These are phyloP conservation scores for Proisotoma minuta DNA, from an alignment of 2,888 invertebrate species.

Conservation along the genomic window DNA sequence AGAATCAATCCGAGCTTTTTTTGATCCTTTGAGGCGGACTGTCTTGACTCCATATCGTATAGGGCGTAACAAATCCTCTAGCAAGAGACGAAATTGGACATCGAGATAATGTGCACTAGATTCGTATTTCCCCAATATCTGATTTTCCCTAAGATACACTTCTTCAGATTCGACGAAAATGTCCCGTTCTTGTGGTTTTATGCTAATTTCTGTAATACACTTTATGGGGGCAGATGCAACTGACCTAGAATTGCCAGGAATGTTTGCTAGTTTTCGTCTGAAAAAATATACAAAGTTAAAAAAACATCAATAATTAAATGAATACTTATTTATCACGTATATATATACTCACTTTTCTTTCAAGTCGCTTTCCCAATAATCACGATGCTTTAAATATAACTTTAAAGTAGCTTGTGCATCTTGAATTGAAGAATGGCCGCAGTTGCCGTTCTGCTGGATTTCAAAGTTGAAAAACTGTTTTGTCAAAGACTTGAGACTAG, in stretches of 20 bases:
- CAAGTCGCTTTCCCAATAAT: constrained; percentile 2
- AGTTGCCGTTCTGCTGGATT: neutral
- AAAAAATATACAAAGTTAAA: neutral
- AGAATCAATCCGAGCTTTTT: neutral
- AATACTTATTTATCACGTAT: neutral
- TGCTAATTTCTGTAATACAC: constrained; percentile 6
- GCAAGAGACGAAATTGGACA: constrained; percentile 67
- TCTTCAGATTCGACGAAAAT: constrained; percentile 6
- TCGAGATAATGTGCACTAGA: constrained; percentile 68
- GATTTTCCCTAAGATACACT: constrained; percentile 57
- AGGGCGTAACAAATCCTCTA: constrained; percentile 73
- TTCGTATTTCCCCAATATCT: constrained; percentile 61
- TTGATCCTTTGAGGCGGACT: neutral
- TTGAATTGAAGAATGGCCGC: constrained; percentile 7
- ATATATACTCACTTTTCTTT: neutral
- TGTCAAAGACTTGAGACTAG: constrained; percentile 5
- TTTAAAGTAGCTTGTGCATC: constrained; percentile 16
- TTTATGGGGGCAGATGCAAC: neutral
- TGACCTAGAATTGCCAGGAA: neutral
- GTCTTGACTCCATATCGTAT: constrained; percentile 58
- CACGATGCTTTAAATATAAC: constrained; percentile 5
- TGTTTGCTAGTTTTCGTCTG: constrained; percentile 7
- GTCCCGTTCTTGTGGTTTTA: constrained; percentile 8
- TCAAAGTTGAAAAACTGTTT: neutral
- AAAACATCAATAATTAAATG: neutral